Conservation (phyloP, 2,113 vertebrate genomes). For the Nothobranchius furzeri region DNA sequence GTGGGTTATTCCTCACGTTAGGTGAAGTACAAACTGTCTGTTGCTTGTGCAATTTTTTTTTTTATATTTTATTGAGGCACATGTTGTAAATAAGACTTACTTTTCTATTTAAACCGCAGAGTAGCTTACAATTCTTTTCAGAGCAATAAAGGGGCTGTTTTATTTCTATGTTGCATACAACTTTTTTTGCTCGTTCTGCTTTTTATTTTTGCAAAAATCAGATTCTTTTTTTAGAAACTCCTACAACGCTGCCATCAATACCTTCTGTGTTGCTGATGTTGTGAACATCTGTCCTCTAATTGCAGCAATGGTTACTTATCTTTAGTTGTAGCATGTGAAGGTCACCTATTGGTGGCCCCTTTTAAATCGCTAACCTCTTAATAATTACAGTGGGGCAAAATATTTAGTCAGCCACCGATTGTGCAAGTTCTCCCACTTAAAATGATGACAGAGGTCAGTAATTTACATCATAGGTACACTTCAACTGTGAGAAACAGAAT, state of each 20-base stretch:
- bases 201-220: constrained; percentile 7
- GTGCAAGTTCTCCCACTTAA: too few relatives aligned
- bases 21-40: constrained; percentile 27
- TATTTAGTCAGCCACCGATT: too few relatives aligned
- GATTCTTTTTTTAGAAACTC: not conserved
- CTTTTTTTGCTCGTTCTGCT: not conserved
- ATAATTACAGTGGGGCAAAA: constrained; percentile 8
- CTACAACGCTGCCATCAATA: constrained; percentile 19
- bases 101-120: constrained; percentile 38
- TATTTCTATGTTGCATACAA: not conserved
- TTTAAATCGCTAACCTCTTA: constrained; percentile 21
- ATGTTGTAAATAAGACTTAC: constrained; percentile 39
- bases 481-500: too few relatives aligned
- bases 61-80: constrained; percentile 46
- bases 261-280: not conserved
- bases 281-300: not conserved
- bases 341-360: constrained; percentile 41
- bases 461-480: too few relatives aligned
- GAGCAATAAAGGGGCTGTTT: constrained; percentile 47
- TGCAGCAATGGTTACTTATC: not conserved
- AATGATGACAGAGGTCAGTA: too few relatives aligned
- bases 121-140: constrained; percentile 20
- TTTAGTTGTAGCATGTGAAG: constrained; percentile 8
- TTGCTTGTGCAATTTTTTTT: constrained; percentile 33
- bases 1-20: constrained; percentile 40